phyloP scores from a whole-genome alignment of 2,888 invertebrate genomes.

The Meta bourneti region DNA sequence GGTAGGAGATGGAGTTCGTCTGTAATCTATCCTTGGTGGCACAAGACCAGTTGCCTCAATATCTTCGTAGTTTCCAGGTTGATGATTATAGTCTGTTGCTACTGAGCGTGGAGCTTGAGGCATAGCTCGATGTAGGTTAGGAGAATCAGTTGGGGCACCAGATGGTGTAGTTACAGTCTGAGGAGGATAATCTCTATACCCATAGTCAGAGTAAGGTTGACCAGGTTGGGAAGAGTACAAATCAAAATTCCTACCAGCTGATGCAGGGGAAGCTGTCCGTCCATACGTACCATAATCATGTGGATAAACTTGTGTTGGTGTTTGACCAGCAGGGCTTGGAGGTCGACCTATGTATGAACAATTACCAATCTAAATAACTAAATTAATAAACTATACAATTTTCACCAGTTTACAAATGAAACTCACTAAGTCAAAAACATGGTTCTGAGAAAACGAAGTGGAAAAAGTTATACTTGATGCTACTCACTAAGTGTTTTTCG shows the following conservation, averaged over 20 bases:
- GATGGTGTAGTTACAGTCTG: constrained; percentile 75
- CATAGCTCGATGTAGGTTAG: constrained; percentile 76
- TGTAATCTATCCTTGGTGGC: constrained; percentile 58
- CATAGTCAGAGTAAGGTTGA: constrained; percentile 75
- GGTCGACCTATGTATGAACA: constrained; percentile 77
- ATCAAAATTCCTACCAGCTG: constrained; percentile 67
- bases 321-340: constrained; percentile 78
- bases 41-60: constrained; percentile 82
- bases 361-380: neutral
- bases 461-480: no score
- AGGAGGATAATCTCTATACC: constrained; percentile 75
- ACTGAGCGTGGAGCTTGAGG: constrained; percentile 78
- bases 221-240: constrained; percentile 59
- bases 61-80: constrained; percentile 86
- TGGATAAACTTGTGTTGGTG: constrained; percentile 77
- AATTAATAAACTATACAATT: neutral
- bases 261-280: constrained; percentile 69
- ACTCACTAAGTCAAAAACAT: no score
- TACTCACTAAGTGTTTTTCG: no score
- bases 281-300: constrained; percentile 75
- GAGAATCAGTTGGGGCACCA: constrained; percentile 73
- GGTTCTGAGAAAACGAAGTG: no score
- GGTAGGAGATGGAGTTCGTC: constrained; percentile 77
- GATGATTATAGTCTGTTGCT: constrained; percentile 79
- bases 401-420: neutral